These are phyloP conservation scores for Lithosia quadra DNA, from an alignment of 2,888 invertebrate genomes.

Conservation along the genomic window DNA sequence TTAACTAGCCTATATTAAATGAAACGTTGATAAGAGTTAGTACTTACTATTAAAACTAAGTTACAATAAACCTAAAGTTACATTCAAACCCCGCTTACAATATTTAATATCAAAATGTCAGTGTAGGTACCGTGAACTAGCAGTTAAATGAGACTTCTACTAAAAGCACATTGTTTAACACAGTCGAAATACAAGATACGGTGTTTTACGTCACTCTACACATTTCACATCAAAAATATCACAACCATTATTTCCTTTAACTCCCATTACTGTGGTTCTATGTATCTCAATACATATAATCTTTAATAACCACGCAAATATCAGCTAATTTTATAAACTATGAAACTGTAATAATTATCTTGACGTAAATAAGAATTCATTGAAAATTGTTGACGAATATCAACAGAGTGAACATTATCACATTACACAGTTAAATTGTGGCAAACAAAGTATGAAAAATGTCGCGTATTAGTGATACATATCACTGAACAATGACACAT, in stretches of 20 bases:
- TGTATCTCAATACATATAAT: not conserved
- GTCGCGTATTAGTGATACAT: not conserved
- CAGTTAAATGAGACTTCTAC: slow-evolving; percentile 4
- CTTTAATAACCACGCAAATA: not conserved
- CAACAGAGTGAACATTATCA: not conserved
- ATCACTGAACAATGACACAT: not conserved
- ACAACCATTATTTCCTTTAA: slow-evolving; percentile 32
- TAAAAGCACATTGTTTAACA: slow-evolving; percentile 21
- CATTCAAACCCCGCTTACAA: slow-evolving; percentile 6
- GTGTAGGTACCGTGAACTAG: not conserved
- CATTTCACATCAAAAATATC: slow-evolving; percentile 17
- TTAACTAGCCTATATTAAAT: slow-evolving; percentile 6
- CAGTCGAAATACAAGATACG: slow-evolving; percentile 16
- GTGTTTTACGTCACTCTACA: slow-evolving; percentile 32
- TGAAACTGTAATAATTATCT: too few relatives aligned
- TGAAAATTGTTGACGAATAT: not conserved
- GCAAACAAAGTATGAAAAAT: not conserved
- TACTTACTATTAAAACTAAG: not conserved
- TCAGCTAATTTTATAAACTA: not conserved
- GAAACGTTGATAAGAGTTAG: slow-evolving; percentile 16
- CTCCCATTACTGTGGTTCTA: not conserved
- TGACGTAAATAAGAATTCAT: not conserved
- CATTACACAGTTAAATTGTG: not conserved
- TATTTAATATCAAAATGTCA: slow-evolving; percentile 2
- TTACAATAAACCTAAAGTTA: slow-evolving; percentile 6